These are phyloP conservation scores for Pithys albifrons DNA, from an alignment of 2,113 vertebrate genomes.

Conservation along the genomic window DNA sequence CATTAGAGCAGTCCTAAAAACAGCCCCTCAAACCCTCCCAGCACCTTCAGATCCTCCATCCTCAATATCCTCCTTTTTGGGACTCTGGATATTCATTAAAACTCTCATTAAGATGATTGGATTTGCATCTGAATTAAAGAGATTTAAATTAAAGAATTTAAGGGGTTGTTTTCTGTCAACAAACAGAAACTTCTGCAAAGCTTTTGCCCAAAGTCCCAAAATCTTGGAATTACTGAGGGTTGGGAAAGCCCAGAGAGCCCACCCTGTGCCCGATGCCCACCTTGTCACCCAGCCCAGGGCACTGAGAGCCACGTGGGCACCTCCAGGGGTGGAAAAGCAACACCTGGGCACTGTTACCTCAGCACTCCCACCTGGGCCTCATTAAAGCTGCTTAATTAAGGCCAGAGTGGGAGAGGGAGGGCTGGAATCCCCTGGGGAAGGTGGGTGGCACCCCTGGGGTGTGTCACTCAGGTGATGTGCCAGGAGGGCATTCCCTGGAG, in stretches of 20 bases:
- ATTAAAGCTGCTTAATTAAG: background rate
- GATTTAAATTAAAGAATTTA: background rate
- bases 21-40: background rate
- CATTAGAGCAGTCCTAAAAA: background rate
- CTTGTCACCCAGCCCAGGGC: background rate
- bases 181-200: background rate
- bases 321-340: background rate
- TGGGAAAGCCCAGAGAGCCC: background rate
- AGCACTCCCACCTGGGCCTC: background rate
- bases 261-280: background rate
- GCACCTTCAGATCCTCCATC: no score
- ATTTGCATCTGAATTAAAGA: background rate
- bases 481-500: background rate
- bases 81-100: background rate
- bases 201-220: background rate
- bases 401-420: background rate
- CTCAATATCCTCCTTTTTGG: background rate
- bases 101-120: background rate
- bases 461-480: slow-evolving; percentile 36
- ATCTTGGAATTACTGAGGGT: background rate
- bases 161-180: background rate
- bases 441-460: background rate
- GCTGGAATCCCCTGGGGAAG: background rate
- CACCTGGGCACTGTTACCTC: background rate
- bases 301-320: background rate